Evolutionary conservation across 2,113 vertebrate species (phyloP).

Genomic region (Gavia stellata): DNA sequence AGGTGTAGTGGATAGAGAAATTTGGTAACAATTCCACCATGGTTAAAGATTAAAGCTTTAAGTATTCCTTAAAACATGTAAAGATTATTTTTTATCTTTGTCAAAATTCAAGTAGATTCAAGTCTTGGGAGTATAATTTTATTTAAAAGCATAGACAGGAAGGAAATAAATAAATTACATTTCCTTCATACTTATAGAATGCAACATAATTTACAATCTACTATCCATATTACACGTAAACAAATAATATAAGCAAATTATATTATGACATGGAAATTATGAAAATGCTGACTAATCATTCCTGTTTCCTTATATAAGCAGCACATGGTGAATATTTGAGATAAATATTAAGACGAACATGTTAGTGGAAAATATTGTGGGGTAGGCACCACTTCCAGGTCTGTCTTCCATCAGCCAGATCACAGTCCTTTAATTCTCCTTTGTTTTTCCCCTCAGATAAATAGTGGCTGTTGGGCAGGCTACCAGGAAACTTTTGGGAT

Average conservation of each 20-base stretch:
- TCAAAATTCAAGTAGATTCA: background rate
- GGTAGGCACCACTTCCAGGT: background rate
- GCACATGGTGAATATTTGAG: background rate
- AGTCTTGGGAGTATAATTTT: background rate
- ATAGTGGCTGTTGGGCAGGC: background rate
- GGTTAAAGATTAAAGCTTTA: background rate
- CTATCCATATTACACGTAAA: background rate
- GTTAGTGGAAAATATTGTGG: background rate
- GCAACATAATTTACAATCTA: background rate
- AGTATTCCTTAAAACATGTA: background rate
- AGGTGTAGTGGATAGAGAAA: background rate
- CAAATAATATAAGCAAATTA: background rate
- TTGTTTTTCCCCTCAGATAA: background rate
- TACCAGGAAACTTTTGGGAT: background rate
- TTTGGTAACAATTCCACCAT: background rate
- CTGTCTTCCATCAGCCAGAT: background rate
- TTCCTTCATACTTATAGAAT: background rate
- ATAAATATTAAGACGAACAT: background rate
- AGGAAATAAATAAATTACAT: background rate
- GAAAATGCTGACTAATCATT: background rate
- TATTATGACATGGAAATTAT: background rate
- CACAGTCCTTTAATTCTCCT: background rate
- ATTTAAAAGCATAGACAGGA: background rate
- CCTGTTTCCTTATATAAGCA: background rate
- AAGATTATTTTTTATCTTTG: background rate